Evolutionary conservation across 2,797 vertebrate species (phyloP).

Genomic region (Gobio occitaniae): DNA sequence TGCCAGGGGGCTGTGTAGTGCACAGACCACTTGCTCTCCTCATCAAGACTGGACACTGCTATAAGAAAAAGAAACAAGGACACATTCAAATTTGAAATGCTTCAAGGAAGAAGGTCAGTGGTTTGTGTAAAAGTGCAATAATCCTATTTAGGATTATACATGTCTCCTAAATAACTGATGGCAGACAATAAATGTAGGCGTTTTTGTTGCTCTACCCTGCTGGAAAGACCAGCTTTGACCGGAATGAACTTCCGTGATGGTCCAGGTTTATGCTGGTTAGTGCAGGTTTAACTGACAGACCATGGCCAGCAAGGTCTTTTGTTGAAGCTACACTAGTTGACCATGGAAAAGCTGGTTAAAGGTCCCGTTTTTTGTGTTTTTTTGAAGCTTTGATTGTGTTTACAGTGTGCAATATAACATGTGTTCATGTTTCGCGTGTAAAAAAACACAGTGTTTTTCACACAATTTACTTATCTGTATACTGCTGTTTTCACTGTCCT

Average conservation of each 20-base stretch:
- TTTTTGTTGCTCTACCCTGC: background rate
- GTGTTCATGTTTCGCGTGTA: no score
- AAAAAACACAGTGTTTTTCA: no score
- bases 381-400: no score
- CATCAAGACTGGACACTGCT: conserved; percentile 90
- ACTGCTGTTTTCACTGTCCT: no score
- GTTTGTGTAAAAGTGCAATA: background rate
- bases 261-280: background rate
- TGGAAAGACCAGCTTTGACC: background rate
- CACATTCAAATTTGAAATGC: background rate
- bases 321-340: background rate
- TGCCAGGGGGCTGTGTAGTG: conserved; percentile 92
- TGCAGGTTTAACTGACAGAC: background rate
- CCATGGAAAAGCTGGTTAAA: background rate
- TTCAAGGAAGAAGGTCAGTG: background rate
- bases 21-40: conserved; percentile 92
- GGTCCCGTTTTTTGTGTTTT: no score
- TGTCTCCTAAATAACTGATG: background rate
- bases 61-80: conserved; percentile 53
- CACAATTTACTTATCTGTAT: no score
- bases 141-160: background rate
- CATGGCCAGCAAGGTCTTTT: background rate
- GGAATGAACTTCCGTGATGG: background rate
- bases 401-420: no score
- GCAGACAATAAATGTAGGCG: background rate